Base-by-base conservation (phyloP, 2,888 invertebrate species). In the Rhopalosiphum nymphaeae region DNA sequence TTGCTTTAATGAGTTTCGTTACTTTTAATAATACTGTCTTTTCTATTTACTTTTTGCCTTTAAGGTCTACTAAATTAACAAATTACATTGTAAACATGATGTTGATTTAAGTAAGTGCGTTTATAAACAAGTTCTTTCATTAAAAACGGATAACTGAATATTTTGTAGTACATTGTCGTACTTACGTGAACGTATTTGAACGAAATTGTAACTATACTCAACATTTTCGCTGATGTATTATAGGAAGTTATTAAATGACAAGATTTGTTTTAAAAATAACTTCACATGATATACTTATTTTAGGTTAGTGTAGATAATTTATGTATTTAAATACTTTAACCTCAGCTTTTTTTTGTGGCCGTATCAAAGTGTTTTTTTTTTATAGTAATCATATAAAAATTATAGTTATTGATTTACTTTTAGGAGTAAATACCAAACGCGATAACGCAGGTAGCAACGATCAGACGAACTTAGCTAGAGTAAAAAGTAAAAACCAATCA, bases 61-160 rank as follows among this genome's bases (percentile, higher is more conserved):
- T 44, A 61, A 89, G 21, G 61, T 61, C 57, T n/a, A 46, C 61
- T 61, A 67, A 67, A 67, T 90, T 90, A 90, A 90, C 89, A 67
- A 90, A 90, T 67, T 67, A n/a, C 46, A 46, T n/a, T n/a, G 61
- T 61, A 57, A 90, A 57, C 89, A 57, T 29, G 89, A 46, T 46
- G 61, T 90, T 90, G 61, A 90, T 90, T 46, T 46, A 29, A 90
- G 46, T 90, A 67, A 61, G 61, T 46, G 56, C 36, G 88, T 56
- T 57, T 42, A 46, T 61, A 90, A 67, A 46, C n/a, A n/a, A 67
- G 46, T 44, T 46, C 21, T n/a, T 61, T 29, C 61, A 67, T 61
- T 46, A 67, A 67, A 67, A 61, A 90, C 29, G 49, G 46, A 67
- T 46, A 46, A 86, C 86, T 46, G n/a, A 86, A 86, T 16, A 86